Conservation (phyloP, 2,113 vertebrate species). For the Camelus dromedarius region DNA sequence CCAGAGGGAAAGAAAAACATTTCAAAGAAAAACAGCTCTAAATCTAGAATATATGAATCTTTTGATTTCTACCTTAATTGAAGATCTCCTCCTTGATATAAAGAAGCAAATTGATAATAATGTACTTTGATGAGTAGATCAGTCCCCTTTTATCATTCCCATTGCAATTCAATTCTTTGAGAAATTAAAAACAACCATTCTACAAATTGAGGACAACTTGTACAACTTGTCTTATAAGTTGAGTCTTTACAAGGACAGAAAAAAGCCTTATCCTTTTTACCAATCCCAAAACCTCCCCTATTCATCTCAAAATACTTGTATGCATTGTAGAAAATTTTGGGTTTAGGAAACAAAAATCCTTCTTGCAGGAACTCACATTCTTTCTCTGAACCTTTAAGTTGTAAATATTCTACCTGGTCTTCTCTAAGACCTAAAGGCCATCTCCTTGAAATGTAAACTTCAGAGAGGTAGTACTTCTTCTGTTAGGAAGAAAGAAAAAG, state of each 20-base stretch:
- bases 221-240: not conserved
- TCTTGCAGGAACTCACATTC: not conserved
- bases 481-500: not conserved
- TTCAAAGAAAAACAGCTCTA: not conserved
- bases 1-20: not conserved
- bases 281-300: not conserved
- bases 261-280: not conserved
- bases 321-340: not conserved
- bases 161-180: not conserved
- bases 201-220: not conserved
- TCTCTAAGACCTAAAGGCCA: not conserved
- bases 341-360: not conserved
- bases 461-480: not conserved
- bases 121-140: not conserved
- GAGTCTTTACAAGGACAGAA: not conserved
- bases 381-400: not conserved
- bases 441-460: not conserved
- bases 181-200: not conserved
- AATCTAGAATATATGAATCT: not conserved
- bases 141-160: not conserved
- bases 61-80: not conserved
- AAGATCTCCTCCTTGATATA: not conserved
- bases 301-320: not conserved
- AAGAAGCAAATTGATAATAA: not conserved
- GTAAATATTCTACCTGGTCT: not conserved